Conservation (phyloP, 2,797 vertebrate species). For the Trematomus bernacchii region DNA sequence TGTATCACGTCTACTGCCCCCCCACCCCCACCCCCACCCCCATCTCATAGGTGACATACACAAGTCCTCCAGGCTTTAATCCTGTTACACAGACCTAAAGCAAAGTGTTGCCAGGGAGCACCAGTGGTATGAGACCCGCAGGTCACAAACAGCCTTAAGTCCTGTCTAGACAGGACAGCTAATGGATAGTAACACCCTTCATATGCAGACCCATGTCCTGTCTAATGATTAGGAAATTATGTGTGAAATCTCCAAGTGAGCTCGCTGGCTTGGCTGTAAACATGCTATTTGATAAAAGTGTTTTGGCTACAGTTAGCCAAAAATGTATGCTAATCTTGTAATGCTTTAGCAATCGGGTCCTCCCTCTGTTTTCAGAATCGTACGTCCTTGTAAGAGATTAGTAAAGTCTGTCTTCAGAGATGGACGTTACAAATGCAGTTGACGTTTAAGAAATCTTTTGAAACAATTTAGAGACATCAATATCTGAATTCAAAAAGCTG, state of each 20-base stretch:
- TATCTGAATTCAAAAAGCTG: not conserved
- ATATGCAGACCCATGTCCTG: slow-evolving; percentile 29
- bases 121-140: slow-evolving; percentile 55
- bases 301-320: too few species aligned
- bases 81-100: slow-evolving; percentile 52
- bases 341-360: not conserved
- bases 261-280: too few species aligned
- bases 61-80: slow-evolving; percentile 54
- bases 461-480: not conserved
- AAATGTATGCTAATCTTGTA: too few species aligned
- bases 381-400: not conserved
- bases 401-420: not conserved
- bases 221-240: slow-evolving; percentile 30
- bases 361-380: not conserved
- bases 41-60: slow-evolving; percentile 9
- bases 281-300: too few species aligned
- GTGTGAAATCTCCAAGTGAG: not conserved
- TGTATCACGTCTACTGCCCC: slow-evolving; percentile 26
- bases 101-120: slow-evolving; percentile 61
- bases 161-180: slow-evolving; percentile 69
- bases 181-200: slow-evolving; percentile 54
- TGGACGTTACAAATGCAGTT: not conserved
- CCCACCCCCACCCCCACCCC: not conserved
- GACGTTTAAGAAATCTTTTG: not conserved
- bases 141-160: slow-evolving; percentile 70